Evolutionary conservation across 2,113 vertebrate species (phyloP), one percentile per base, ranked within the genome.

Genomic region (Pteruthius melanotis): DNA sequence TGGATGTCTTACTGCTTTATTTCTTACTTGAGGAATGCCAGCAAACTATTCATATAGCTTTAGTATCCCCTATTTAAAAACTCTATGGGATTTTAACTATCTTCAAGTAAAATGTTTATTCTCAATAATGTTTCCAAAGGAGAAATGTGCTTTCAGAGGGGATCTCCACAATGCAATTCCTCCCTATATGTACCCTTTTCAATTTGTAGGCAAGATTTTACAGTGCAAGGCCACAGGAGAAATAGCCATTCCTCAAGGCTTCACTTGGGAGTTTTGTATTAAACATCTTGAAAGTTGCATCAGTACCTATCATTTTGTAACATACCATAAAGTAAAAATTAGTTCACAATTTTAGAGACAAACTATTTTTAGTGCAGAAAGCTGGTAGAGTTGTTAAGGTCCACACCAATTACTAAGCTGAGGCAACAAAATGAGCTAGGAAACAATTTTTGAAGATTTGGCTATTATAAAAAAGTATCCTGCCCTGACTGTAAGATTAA

Each of bases 301-400:
- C 93, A 96, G 74, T 81, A 87, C 50, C 70, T 89, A 71, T 45
- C 26, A 47, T 89, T 90, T 79, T 78, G 66, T 94, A 88, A 86
- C 71, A 85, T 52, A 26, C 68, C 69, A 76, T 89, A 90, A 89
- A 83, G 37, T 50, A 64, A 71, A 83, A 0, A 85, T 90, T 79
- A 92, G 63, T 83, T 91, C 68, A 77, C 65, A 64, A 14, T 89
- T 81, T 88, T 78, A 53, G 64, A 93, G 81, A 52, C 52, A 71
- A 80, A 44, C 15, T 74, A 52, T 84, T 77, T 44, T 97, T 68
- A 83, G 50, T 85, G 84, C 26, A 87, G 77, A 95, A 97, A 88
- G 26, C 56, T 87, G 39, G 33, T 60, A 87, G 20, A 90, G 9
- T 87, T 89, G 15, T 76, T 89, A 93, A 95, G 74, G 64, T 90